Percentiles rank a stretch among this genome's conserved stretches.
Conservation (phyloP, 1,140 invertebrate genomes). For the Ptiloglossa arizonensis region DNA sequence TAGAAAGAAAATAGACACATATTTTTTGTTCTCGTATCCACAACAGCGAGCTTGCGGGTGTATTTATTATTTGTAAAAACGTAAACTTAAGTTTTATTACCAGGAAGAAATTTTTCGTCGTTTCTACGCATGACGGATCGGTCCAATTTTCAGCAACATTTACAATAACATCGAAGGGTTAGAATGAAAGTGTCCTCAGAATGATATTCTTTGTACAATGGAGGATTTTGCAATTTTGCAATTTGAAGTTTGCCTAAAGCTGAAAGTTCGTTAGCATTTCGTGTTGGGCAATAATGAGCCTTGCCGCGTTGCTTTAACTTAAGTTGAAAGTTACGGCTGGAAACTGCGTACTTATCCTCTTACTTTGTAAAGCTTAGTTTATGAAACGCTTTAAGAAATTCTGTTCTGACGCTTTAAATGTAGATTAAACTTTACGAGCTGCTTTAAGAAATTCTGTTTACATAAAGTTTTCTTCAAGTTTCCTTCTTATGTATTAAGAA, state of each 20-base stretch:
- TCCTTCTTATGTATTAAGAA: background rate
- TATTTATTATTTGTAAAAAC: no score
- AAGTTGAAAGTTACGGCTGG: conserved; percentile 2
- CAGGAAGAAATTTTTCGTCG: no score
- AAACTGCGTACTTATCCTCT: conserved; percentile 9
- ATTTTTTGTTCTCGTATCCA: no score
- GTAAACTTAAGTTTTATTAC: no score
- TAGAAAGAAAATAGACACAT: no score
- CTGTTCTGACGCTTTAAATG: background rate
- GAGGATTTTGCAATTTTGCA: background rate
- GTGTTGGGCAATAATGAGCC: conserved; percentile 5
- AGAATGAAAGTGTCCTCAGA: background rate
- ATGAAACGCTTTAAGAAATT: conserved; percentile 29
- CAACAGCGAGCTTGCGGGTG: no score
- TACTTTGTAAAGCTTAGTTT: conserved; percentile 8
- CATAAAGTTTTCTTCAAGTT: background rate
- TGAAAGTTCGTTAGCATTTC: background rate
- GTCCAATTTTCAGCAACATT: background rate
- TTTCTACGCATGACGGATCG: no score
- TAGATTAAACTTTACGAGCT: background rate
- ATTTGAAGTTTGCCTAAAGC: background rate
- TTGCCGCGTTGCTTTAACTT: background rate
- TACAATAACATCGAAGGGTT: background rate
- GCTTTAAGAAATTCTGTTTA: conserved; percentile 4
- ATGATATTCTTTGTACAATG: background rate